These are phyloP conservation scores for Centropristis striata DNA, from an alignment of 2,113 vertebrate genomes.

Conservation along the genomic window DNA sequence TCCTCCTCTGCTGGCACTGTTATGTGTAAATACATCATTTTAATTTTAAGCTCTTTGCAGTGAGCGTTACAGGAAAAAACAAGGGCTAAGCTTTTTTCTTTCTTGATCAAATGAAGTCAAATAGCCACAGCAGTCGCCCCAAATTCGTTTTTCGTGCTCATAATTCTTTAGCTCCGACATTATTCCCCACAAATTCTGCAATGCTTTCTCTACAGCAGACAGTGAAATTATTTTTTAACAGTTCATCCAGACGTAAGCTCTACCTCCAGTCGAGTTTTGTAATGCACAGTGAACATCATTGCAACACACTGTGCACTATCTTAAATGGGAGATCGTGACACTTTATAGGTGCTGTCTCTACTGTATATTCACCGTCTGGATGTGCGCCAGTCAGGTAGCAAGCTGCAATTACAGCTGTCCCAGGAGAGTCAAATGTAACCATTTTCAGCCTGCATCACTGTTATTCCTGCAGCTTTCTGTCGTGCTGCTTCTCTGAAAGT, in stretches of 20 bases:
- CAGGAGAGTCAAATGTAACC: conserved; percentile 17
- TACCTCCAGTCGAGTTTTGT: not conserved
- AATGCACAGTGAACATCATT: conserved; percentile 8
- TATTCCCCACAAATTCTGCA: not conserved
- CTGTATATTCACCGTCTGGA: conserved; percentile 22
- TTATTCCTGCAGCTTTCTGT: conserved; percentile 11
- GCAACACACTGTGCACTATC: no score
- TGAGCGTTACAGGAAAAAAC: conserved; percentile 1
- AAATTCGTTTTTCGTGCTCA: conserved; percentile 20
- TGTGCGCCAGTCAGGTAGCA: conserved; percentile 25
- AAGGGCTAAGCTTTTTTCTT: not conserved
- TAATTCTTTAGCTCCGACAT: not conserved
- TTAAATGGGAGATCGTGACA: conserved; percentile 13
- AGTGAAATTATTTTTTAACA: not conserved
- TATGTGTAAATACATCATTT: conserved; percentile 36
- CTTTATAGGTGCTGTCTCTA: conserved; percentile 29
- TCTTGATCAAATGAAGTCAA: conserved; percentile 7
- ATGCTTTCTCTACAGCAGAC: not conserved
- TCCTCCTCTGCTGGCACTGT: conserved; percentile 6
- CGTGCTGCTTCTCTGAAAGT: conserved; percentile 18
- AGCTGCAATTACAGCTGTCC: conserved; percentile 48
- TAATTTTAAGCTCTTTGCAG: conserved; percentile 13
- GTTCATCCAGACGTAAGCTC: conserved; percentile 11
- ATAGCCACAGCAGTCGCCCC: not conserved
- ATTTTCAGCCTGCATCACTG: conserved; percentile 18